phyloP scores from a whole-genome alignment of 1,140 invertebrate species.

The Thalassaphorura encarpata region DNA sequence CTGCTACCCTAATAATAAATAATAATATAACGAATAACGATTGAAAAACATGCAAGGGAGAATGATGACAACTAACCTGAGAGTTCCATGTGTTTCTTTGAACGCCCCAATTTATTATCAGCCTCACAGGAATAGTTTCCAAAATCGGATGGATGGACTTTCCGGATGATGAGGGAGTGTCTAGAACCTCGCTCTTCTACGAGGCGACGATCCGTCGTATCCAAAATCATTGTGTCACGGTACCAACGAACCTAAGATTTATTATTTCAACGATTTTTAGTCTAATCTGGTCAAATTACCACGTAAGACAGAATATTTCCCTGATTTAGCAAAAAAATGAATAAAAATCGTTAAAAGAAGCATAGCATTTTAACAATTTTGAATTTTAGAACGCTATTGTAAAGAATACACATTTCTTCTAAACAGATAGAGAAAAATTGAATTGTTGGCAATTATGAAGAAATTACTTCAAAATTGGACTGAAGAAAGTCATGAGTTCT shows the following conservation, averaged over 20 bases:
- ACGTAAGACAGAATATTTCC: too few species aligned
- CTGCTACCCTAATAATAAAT: too few species aligned
- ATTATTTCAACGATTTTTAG: too few species aligned
- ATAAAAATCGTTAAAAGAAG: conserved; percentile 3
- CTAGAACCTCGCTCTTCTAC: conserved; percentile 44
- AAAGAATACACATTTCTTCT: not conserved
- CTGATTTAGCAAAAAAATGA: too few species aligned
- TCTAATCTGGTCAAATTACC: not conserved
- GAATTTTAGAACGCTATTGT: too few species aligned
- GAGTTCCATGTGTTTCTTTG: conserved; percentile 51
- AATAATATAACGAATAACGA: too few species aligned
- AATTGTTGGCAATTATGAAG: too few species aligned
- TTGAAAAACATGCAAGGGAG: too few species aligned
- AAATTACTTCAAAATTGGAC: too few species aligned
- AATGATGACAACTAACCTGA: conserved; percentile 51
- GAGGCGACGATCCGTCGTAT: conserved; percentile 52
- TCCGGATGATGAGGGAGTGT: conserved; percentile 50
- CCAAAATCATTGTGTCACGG: conserved; percentile 54
- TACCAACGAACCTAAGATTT: conserved; percentile 60
- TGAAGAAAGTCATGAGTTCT: too few species aligned
- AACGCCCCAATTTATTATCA: conserved; percentile 53
- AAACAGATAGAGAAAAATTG: not conserved
- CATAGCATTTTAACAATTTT: too few species aligned
- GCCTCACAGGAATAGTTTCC: conserved; percentile 58
- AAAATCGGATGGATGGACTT: conserved; percentile 54